These are phyloP conservation scores for Musca vetustissima DNA, from an alignment of 1,140 invertebrate species.

Conservation along the genomic window DNA sequence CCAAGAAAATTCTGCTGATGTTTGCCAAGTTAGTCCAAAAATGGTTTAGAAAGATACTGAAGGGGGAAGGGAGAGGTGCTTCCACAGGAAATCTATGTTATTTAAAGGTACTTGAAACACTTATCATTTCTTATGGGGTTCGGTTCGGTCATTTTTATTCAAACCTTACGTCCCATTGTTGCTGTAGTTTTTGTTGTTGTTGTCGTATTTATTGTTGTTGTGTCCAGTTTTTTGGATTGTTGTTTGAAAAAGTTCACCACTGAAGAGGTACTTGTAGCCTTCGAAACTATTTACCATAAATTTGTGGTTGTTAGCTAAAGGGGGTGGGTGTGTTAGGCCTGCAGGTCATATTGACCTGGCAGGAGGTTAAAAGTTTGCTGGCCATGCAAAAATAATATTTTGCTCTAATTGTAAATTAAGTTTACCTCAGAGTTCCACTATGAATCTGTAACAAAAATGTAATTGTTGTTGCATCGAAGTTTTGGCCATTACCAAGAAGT, in stretches of 20 bases:
- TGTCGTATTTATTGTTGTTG: no score
- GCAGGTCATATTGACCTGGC: not conserved
- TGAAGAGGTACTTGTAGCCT: not conserved
- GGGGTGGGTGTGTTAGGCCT: not conserved
- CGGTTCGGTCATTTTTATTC: no score
- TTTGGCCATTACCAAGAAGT: not conserved
- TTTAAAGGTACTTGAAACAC: no score
- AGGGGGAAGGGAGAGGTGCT: no score
- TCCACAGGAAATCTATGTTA: no score
- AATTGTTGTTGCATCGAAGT: conserved; percentile 7
- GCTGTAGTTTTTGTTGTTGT: no score
- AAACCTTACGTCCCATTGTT: no score
- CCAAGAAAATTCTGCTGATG: no score
- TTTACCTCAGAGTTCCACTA: not conserved
- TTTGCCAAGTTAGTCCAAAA: no score
- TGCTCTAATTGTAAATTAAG: conserved; percentile 21
- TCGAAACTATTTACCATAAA: not conserved
- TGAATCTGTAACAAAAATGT: not conserved
- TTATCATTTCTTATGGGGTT: no score
- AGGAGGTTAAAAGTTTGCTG: no score
- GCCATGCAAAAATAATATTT: not conserved
- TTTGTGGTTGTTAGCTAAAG: not conserved
- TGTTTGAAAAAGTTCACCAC: not conserved
- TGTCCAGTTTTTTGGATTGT: not conserved
- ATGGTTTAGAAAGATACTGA: no score